Evolutionary conservation across 2,113 vertebrate genomes (phyloP).

Genomic region (Hippocampus abdominalis): DNA sequence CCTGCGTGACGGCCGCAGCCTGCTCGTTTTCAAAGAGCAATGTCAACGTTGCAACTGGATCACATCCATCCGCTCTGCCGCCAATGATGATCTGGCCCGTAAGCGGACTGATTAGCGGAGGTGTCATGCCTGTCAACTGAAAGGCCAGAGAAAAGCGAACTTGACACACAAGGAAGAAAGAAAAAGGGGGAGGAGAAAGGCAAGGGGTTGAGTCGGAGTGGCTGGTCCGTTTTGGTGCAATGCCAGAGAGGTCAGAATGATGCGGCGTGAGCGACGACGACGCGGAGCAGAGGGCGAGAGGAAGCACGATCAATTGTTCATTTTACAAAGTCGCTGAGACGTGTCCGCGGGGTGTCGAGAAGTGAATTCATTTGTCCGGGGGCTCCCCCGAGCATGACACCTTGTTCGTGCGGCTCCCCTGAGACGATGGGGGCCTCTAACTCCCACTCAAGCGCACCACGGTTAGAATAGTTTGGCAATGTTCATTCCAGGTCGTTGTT

Average conservation of each 20-base stretch:
- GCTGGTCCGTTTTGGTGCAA: slow-evolving; percentile 7
- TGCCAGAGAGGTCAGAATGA: slow-evolving; percentile 37
- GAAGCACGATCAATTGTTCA: slow-evolving; percentile 87
- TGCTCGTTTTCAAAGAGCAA: background rate
- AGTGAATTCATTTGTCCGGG: slow-evolving; percentile 82
- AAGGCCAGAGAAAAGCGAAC: slow-evolving; percentile 53
- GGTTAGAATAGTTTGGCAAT: no score
- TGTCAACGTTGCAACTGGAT: slow-evolving; percentile 33
- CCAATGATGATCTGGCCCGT: slow-evolving; percentile 69
- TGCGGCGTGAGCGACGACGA: slow-evolving; percentile 7
- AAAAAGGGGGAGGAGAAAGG: background rate
- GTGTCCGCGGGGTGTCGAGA: slow-evolving; percentile 84
- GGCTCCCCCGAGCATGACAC: slow-evolving; percentile 71
- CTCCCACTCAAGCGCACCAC: slow-evolving; percentile 11
- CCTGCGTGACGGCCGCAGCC: no score
- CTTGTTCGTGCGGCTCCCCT: slow-evolving; percentile 51
- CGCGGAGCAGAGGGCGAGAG: slow-evolving; percentile 28
- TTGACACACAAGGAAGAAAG: slow-evolving; percentile 5
- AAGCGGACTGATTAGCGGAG: slow-evolving; percentile 84
- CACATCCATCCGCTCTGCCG: slow-evolving; percentile 62
- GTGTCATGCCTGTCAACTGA: slow-evolving; percentile 71
- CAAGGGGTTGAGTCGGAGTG: slow-evolving; percentile 7
- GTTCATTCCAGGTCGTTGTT: no score
- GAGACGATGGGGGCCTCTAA: slow-evolving; percentile 55
- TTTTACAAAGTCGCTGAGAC: slow-evolving; percentile 86